Conservation (phyloP, 2,888 invertebrate species). For the Eupithecia tripunctaria region DNA sequence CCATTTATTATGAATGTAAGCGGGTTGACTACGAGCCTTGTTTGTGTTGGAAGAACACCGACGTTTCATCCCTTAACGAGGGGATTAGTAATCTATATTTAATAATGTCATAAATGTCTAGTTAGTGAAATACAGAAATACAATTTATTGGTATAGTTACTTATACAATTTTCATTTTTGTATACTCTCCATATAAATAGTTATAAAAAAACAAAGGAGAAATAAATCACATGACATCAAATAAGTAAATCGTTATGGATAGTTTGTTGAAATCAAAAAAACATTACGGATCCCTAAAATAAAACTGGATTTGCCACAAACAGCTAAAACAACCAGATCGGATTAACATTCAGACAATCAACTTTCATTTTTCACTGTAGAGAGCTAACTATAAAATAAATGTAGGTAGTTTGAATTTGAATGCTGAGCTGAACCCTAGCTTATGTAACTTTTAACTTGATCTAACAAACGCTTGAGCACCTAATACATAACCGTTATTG, state of each 20-base stretch:
- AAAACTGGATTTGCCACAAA: background rate
- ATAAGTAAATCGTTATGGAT: background rate
- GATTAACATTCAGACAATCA: slow-evolving; percentile 28
- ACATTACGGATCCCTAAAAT: background rate
- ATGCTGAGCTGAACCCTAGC: slow-evolving; percentile 1
- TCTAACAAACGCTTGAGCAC: background rate
- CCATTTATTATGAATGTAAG: too few species aligned
- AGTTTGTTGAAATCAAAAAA: background rate
- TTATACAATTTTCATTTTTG: too few species aligned
- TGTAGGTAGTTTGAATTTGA: background rate
- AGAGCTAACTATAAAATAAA: slow-evolving; percentile 13
- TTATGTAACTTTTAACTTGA: background rate
- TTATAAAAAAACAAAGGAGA: too few species aligned
- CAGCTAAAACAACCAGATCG: slow-evolving; percentile 13
- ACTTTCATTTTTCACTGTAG: slow-evolving; percentile 29
- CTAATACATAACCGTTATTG: background rate
- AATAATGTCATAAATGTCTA: too few species aligned
- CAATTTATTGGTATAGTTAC: too few species aligned
- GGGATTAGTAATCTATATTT: too few species aligned
- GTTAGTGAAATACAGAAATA: too few species aligned
- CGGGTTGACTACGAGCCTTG: too few species aligned
- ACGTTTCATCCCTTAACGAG: too few species aligned
- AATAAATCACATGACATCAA: too few species aligned
- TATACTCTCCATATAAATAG: too few species aligned
- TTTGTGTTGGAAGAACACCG: too few species aligned